These are phyloP conservation scores for Rhogogaster chlorosoma DNA, from an alignment of 2,888 invertebrate species.

Conservation along the genomic window DNA sequence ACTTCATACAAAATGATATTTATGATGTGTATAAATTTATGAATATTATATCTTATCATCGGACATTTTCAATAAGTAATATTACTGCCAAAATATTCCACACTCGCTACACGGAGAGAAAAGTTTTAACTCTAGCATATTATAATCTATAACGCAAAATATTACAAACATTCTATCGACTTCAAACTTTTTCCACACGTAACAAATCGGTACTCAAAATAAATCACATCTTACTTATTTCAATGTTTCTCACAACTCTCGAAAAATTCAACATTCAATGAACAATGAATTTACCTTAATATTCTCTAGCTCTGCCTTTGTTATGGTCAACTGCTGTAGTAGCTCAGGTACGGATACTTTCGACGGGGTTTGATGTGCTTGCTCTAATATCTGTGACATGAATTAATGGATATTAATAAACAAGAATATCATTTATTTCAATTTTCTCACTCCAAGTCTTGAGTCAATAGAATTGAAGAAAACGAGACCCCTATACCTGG, in stretches of 20 bases:
- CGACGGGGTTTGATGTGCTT: slow-evolving; percentile 81
- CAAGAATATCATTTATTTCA: neutral
- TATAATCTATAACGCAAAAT: slow-evolving; percentile 48
- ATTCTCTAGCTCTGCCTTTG: slow-evolving; percentile 92
- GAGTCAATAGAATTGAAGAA: neutral
- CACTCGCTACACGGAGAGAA: slow-evolving; percentile 19
- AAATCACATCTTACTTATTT: neutral
- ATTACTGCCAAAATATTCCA: slow-evolving; percentile 36
- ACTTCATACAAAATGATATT: neutral
- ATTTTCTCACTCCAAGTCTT: neutral
- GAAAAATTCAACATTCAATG: neutral
- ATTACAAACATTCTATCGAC: slow-evolving; percentile 23
- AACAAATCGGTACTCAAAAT: slow-evolving; percentile 33
- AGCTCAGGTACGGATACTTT: slow-evolving; percentile 90
- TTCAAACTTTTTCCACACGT: slow-evolving; percentile 18
- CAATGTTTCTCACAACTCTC: slow-evolving; percentile 8
- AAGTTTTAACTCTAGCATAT: slow-evolving; percentile 32
- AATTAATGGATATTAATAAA: slow-evolving; percentile 23
- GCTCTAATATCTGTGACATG: slow-evolving; percentile 66
- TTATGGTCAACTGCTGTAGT: slow-evolving; percentile 90
- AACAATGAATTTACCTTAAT: slow-evolving; percentile 85
- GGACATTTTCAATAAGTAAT: neutral
- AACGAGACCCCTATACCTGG: slow-evolving; percentile 81
- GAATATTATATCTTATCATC: neutral
- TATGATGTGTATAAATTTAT: neutral